Percentiles rank a stretch among this genome's conserved stretches.
Evolutionary conservation across 2,888 invertebrate species (phyloP).

Genomic region (Campopleginae sp.): DNA sequence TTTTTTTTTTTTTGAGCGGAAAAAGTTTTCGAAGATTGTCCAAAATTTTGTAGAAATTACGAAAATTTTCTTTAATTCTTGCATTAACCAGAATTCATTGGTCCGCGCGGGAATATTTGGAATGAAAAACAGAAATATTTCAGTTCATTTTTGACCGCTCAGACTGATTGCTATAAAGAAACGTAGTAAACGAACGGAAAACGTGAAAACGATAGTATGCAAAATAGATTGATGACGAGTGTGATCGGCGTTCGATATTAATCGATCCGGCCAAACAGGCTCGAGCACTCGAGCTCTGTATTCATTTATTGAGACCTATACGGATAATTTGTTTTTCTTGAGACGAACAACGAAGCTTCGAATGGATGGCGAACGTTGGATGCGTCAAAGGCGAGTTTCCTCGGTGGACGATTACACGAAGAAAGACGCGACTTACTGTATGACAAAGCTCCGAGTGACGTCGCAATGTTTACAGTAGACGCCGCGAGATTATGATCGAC

Average conservation of each 20-base stretch:
- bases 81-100: no score
- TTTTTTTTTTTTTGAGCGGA: no score
- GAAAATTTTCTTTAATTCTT: no score
- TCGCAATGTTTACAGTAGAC: constrained; percentile 13
- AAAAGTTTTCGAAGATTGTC: no score
- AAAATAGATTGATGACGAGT: neutral
- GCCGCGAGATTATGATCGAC: constrained; percentile 15
- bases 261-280: constrained; percentile 31
- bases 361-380: constrained; percentile 7
- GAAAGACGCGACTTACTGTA: neutral
- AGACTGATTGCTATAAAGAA: neutral
- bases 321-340: constrained; percentile 3
- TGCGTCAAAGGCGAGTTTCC: constrained; percentile 47
- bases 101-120: no score
- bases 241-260: neutral
- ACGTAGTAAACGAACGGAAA: neutral
- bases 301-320: constrained; percentile 21
- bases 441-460: constrained; percentile 11
- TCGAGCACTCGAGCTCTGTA: neutral
- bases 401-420: constrained; percentile 7
- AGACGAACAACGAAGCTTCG: constrained; percentile 18
- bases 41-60: no score
- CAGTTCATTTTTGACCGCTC: no score
- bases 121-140: no score
- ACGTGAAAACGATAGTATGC: neutral